These are phyloP conservation scores for Leptinotarsa texana DNA, from an alignment of 1,140 invertebrate genomes.

Conservation along the genomic window DNA sequence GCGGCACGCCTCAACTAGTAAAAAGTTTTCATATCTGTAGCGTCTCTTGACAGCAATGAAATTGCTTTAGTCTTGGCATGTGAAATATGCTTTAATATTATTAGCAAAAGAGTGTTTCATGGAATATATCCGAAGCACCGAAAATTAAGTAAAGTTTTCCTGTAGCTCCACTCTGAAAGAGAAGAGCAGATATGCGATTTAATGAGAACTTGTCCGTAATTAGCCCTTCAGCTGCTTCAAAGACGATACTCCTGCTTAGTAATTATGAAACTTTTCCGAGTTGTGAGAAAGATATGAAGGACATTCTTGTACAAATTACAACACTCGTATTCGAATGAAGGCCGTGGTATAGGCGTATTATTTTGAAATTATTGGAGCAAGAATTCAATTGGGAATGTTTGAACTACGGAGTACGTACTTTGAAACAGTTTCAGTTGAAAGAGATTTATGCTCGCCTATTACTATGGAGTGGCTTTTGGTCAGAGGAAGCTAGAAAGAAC, in stretches of 20 bases:
- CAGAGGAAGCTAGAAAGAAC: no score
- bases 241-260: slow-evolving; percentile 24
- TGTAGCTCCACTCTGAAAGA: background rate
- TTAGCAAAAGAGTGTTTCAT: no score
- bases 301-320: slow-evolving; percentile 7
- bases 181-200: slow-evolving; percentile 19
- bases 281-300: background rate
- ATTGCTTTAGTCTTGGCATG: no score
- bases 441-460: no score
- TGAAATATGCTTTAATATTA: no score
- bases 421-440: no score
- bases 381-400: background rate
- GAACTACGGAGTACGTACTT: background rate
- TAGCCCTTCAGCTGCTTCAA: slow-evolving; percentile 26
- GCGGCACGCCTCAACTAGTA: no score
- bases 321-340: background rate
- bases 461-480: no score
- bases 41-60: no score
- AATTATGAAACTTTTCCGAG: slow-evolving; percentile 27
- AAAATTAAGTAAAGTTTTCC: slow-evolving; percentile 4
- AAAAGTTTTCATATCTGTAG: no score
- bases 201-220: slow-evolving; percentile 23
- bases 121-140: background rate
- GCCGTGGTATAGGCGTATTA: background rate
- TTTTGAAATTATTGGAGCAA: slow-evolving; percentile 11